Evolutionary conservation across 2,113 vertebrate species (phyloP), one percentile per base, ranked within the genome.

Genomic region (Rissa tridactyla): DNA sequence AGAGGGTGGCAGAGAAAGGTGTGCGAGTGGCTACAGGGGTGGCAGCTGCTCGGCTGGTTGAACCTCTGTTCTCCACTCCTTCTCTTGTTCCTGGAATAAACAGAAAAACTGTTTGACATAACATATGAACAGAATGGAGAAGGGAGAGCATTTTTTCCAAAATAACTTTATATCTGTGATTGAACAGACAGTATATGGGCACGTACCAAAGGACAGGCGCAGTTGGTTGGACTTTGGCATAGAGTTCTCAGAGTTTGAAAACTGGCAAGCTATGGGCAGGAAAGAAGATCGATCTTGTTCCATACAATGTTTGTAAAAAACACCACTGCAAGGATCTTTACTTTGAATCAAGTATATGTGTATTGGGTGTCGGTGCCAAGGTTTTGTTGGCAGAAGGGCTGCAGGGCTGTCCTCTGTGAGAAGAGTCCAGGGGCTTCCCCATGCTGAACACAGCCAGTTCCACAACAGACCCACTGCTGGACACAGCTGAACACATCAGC

Each of bases 21-120:
- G 26, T 69, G 29, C 0, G 0, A 68, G 15, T 10, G 36, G 10
- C 13, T 66, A 6, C 17, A 66, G 6, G 3, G 4, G 6, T 36
- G 15, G 9, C 30, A 91, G 8, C 5, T 75, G 30, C 23, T 70
- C 27, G 86, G 9, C 5, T 70, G n/a, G 17, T 70, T 52, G 22
- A 76, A 66, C 5, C 2, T 44, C 27, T 62, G 21, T 73, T 73
- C 27, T 29, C 14, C 36, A n/a, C 6, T 55, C 6, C 25, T 69
- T 85, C 19, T 10, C 16, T 66, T 21, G 40, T 36, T 75, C 13
- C 26, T 62, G 38, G 87, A 82, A 16, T 17, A 92, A 70, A 51
- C 2, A 51, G 2, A 73, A 66, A 20, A 66, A 68, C 26, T 42
- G 5, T 58, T 62, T 57, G 34, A 65, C 13, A 11, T 29, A 87